Evolutionary conservation across 2,888 invertebrate species (phyloP).

Genomic region (Helleia helle): DNA sequence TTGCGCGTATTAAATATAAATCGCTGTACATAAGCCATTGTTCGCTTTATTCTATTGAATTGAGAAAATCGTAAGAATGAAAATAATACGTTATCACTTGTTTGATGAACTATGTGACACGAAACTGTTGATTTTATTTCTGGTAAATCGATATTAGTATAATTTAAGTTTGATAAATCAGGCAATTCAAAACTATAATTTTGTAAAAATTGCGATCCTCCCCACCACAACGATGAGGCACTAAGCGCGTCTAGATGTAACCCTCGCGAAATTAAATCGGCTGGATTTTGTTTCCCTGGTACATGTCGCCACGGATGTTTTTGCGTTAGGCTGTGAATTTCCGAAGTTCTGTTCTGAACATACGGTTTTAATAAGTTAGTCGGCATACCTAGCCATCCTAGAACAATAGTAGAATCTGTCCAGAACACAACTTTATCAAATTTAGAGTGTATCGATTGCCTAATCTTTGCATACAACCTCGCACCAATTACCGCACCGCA

Average conservation of each 20-base stretch:
- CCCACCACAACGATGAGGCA: constrained; percentile 12
- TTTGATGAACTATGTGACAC: neutral
- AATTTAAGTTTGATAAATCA: neutral
- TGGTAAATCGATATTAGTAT: constrained; percentile 8
- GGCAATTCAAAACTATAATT: neutral
- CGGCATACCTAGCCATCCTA: constrained; percentile 22
- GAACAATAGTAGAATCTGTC: constrained; percentile 24
- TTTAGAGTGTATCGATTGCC: constrained; percentile 12
- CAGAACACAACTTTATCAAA: constrained; percentile 18
- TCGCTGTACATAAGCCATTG: constrained; percentile 11
- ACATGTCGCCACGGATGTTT: constrained; percentile 8
- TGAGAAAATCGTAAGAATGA: constrained; percentile 15
- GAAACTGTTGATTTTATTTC: constrained; percentile 9
- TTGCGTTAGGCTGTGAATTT: constrained; percentile 19
- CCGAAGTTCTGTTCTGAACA: constrained; percentile 20
- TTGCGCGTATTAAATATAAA: neutral
- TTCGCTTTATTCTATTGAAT: constrained; percentile 11
- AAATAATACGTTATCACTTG: constrained; percentile 5
- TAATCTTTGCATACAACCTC: constrained; percentile 17
- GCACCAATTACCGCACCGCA: constrained; percentile 23
- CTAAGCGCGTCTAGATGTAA: neutral
- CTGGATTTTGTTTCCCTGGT: neutral
- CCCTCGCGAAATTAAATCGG: too few species aligned
- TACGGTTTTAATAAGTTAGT: constrained; percentile 22
- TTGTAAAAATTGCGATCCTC: constrained; percentile 10